These are phyloP conservation scores for Anoura caudifer DNA, from an alignment of 2,113 vertebrate genomes.

Conservation along the genomic window DNA sequence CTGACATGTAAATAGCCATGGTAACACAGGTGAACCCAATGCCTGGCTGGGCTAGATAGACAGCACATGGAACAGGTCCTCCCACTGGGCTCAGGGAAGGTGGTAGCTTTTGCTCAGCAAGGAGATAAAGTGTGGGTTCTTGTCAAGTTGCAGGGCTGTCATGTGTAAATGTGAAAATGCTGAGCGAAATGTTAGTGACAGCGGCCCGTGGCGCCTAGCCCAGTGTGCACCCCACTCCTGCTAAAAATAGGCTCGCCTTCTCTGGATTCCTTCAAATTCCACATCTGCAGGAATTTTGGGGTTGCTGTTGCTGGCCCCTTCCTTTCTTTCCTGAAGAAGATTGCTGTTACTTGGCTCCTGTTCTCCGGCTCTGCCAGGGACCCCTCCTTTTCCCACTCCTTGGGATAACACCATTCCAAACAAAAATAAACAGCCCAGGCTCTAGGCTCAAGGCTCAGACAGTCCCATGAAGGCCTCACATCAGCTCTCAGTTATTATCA, in stretches of 20 bases:
- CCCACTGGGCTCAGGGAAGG: conserved; percentile 49
- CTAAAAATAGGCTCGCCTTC: conserved; percentile 79
- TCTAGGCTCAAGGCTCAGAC: conserved; percentile 31
- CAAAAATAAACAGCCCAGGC: conserved; percentile 33
- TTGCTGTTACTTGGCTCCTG: background rate
- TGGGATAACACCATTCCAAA: background rate
- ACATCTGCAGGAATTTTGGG: conserved; percentile 75
- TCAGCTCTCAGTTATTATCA: conserved; percentile 31
- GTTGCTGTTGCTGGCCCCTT: conserved; percentile 49
- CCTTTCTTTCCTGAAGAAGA: conserved; percentile 43
- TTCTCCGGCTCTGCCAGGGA: background rate
- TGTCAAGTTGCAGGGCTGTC: conserved; percentile 77
- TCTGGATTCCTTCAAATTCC: conserved; percentile 69
- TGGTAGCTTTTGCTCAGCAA: conserved; percentile 69
- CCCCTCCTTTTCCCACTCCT: background rate
- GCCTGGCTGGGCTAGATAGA: conserved; percentile 39
- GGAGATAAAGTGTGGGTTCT: conserved; percentile 72
- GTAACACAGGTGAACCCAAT: conserved; percentile 58
- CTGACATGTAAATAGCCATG: conserved; percentile 29
- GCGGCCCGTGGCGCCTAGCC: conserved; percentile 73
- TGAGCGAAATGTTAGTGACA: conserved; percentile 79
- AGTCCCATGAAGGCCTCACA: conserved; percentile 53
- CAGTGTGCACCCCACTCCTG: conserved; percentile 73
- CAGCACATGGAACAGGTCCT: conserved; percentile 11
- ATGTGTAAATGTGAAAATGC: conserved; percentile 81